phyloP scores from a whole-genome alignment of 1,140 invertebrate genomes.

The Drosophila paulistorum region DNA sequence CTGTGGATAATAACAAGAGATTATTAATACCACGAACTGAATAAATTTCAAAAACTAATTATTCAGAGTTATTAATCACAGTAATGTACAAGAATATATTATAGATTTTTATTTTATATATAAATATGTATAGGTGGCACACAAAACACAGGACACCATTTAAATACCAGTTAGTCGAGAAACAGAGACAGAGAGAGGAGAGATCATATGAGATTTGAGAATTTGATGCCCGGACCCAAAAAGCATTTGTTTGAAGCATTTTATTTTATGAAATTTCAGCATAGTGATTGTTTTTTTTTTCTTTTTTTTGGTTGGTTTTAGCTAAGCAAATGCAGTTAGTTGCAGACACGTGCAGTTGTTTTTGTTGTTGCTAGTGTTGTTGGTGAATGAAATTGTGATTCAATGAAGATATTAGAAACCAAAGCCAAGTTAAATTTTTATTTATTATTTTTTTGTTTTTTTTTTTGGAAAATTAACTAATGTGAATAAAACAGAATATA shows the following conservation, averaged over 20 bases:
- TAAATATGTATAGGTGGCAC: conserved; percentile 42
- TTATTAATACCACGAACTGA: conserved; percentile 14
- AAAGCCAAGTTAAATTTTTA: conserved; percentile 35
- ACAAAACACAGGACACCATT: conserved; percentile 67
- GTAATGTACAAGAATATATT: conserved; percentile 46
- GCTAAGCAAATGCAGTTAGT: conserved; percentile 47
- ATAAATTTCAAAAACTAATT: neutral
- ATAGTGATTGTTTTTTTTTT: neutral
- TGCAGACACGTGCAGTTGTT: conserved; percentile 40
- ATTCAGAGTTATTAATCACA: conserved; percentile 60
- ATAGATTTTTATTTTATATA: neutral
- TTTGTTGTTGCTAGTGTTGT: conserved; percentile 9
- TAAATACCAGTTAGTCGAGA: conserved; percentile 49
- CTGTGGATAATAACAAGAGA: conserved; percentile 40
- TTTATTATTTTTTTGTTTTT: conserved; percentile 12
- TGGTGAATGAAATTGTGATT: conserved; percentile 23
- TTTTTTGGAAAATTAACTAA: conserved; percentile 26
- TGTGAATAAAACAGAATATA: conserved; percentile 32
- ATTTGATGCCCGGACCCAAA: conserved; percentile 7
- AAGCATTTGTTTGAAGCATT: conserved; percentile 13
- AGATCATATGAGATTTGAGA: conserved; percentile 4
- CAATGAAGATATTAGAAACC: conserved; percentile 17
- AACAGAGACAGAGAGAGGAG: neutral
- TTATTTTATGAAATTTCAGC: neutral
- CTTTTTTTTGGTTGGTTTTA: neutral